Evolutionary conservation across 2,888 invertebrate species (phyloP).

Genomic region (Agriopis aurantiaria): DNA sequence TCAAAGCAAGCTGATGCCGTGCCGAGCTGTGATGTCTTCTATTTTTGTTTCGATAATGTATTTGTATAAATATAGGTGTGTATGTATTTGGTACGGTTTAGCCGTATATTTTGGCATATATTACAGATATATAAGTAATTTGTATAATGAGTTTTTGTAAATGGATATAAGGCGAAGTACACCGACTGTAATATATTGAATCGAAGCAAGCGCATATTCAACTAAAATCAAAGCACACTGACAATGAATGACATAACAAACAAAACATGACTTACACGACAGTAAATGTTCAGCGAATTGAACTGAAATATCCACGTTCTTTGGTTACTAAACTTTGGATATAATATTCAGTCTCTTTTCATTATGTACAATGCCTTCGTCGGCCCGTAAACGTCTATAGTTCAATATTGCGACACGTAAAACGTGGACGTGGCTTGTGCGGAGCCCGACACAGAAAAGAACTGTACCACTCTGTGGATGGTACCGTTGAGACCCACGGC

Average conservation of each 20-base stretch:
- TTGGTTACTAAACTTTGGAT: slow-evolving; percentile 76
- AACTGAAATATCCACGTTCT: slow-evolving; percentile 80
- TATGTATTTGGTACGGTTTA: slow-evolving; percentile 4
- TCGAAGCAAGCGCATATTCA: slow-evolving; percentile 80
- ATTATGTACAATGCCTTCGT: slow-evolving; percentile 78
- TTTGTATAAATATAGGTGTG: slow-evolving; percentile 5
- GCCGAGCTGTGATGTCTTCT: slow-evolving; percentile 55
- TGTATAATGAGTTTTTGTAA: slow-evolving; percentile 26
- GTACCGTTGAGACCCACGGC: slow-evolving; percentile 88
- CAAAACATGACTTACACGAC: slow-evolving; percentile 86
- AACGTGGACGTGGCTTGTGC: slow-evolving; percentile 88
- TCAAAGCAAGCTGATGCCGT: slow-evolving; percentile 68
- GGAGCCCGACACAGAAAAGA: slow-evolving; percentile 88
- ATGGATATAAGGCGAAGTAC: slow-evolving; percentile 46
- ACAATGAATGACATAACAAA: slow-evolving; percentile 85
- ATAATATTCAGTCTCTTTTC: slow-evolving; percentile 81
- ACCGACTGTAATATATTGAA: slow-evolving; percentile 56
- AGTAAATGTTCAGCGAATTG: slow-evolving; percentile 79
- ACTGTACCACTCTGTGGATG: slow-evolving; percentile 88
- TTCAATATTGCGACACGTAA: slow-evolving; percentile 88
- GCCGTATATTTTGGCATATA: slow-evolving; percentile 27
- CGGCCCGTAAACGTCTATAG: slow-evolving; percentile 62
- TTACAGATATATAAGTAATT: slow-evolving; percentile 26
- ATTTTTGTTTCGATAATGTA: slow-evolving; percentile 18
- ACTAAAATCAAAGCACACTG: slow-evolving; percentile 81